Evolutionary conservation across 2,888 invertebrate genomes (phyloP), one percentile per base, ranked within the genome.

Genomic region (Myopa tessellatipennis): DNA sequence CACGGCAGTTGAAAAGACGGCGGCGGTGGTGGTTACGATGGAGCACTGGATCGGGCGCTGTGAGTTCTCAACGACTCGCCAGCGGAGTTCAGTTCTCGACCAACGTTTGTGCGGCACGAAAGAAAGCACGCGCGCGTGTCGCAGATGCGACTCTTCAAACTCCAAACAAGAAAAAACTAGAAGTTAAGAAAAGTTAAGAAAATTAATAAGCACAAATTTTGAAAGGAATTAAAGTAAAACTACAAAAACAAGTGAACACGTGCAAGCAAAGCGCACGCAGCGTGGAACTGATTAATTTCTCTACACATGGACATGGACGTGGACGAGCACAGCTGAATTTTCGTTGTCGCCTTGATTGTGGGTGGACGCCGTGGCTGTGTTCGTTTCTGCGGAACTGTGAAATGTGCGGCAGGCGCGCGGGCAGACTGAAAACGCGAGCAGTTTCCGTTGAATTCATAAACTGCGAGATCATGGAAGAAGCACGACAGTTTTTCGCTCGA

Each of bases 91-190:
- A 88, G 88, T 88, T 87, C 85, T 86, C 87, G 87, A 86, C 86
- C 86, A 87, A 88, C 88, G 87, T 87, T 87, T 87, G 88, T 87
- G 86, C 85, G 88, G 85, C 87, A 87, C 86, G 85, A 83, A 85
- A 86, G 87, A 85, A 34, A 10, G 81, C 83, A 85, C 85, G 86
- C 86, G 87, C 85, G 86, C 85, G 84, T 84, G 81, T 83, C 85
- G 85, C 81, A 36, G 16, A n/a, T 34, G 67, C 67, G 38, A 74
- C 34, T 69, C n/a, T 34, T 52, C 26, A 36, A 65, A 45, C 38
- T 76, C 36, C 58, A 63, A 74, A 74, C 16, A 72, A 52, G 36
- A 12, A 50, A 52, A 40, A 73, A 60, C 40, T 26, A 74, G 36
- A 61, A 67, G 71, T 58, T 40, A 1, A 12, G 58, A 16, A 55